phyloP scores from a whole-genome alignment of 2,888 invertebrate genomes.

The Ormyrus pomaceus region DNA sequence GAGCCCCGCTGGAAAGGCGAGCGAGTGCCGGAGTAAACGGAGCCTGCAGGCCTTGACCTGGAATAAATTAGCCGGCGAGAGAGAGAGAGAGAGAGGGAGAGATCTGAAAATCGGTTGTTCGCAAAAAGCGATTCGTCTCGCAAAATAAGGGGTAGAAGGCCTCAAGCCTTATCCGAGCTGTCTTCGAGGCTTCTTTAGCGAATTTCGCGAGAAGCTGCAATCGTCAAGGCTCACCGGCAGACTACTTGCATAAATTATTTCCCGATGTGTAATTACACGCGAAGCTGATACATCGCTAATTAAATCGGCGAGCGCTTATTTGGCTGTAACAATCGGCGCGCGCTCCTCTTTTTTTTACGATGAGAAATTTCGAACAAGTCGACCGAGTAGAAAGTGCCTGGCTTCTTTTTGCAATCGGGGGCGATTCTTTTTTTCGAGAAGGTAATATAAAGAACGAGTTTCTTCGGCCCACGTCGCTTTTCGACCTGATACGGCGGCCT shows the following conservation, averaged over 20 bases:
- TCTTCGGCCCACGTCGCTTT: too few species aligned
- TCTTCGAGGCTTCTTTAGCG: constrained; percentile 1
- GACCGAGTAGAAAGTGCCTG: background rate
- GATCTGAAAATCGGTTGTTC: constrained; percentile 17
- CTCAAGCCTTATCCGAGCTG: constrained; percentile 48
- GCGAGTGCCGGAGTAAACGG: too few species aligned
- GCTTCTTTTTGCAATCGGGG: too few species aligned
- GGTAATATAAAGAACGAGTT: too few species aligned
- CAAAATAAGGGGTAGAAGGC: constrained; percentile 46
- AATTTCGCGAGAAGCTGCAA: constrained; percentile 7
- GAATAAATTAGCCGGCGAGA: constrained; percentile 33
- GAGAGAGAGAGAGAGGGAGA: background rate
- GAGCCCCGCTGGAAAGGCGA: background rate
- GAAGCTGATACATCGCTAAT: too few species aligned
- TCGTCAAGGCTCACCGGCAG: constrained; percentile 32
- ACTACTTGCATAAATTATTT: constrained; percentile 48
- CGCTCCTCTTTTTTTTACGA: background rate
- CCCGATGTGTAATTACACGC: constrained; percentile 6
- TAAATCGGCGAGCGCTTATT: constrained; percentile 2
- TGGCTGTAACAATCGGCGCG: background rate
- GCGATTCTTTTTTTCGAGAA: too few species aligned
- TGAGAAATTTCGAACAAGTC: background rate
- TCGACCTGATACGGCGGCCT: background rate
- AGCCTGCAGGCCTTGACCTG: constrained; percentile 52
- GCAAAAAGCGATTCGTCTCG: constrained; percentile 6